These are phyloP conservation scores for Platycnemis pennipes DNA, from an alignment of 2,888 invertebrate genomes.

Conservation along the genomic window DNA sequence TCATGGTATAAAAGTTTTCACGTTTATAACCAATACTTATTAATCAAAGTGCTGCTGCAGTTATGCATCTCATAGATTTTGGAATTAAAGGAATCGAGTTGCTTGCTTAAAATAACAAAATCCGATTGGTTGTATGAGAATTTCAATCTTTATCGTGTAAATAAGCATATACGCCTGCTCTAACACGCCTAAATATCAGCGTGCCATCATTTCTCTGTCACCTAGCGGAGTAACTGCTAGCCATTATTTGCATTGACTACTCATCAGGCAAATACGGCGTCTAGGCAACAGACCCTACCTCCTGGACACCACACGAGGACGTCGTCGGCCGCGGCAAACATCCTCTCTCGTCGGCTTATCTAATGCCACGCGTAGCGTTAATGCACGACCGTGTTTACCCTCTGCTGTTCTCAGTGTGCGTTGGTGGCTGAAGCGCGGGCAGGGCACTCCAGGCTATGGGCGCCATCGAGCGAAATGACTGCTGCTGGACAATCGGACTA, in stretches of 20 bases:
- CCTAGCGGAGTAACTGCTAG: too few relatives aligned
- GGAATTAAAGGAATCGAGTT: too few relatives aligned
- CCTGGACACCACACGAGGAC: not conserved
- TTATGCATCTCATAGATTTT: too few relatives aligned
- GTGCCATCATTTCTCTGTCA: too few relatives aligned
- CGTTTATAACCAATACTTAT: too few relatives aligned
- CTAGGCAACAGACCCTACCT: not conserved
- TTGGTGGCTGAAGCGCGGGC: not conserved
- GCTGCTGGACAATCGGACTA: not conserved
- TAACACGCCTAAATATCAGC: too few relatives aligned
- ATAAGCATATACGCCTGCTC: too few relatives aligned
- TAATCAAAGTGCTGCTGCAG: too few relatives aligned
- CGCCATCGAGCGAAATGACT: not conserved
- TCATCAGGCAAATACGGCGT: not conserved
- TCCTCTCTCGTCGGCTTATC: not conserved
- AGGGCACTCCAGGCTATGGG: not conserved
- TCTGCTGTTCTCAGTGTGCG: not conserved
- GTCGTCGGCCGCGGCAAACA: not conserved
- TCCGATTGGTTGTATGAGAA: too few relatives aligned
- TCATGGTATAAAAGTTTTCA: too few relatives aligned
- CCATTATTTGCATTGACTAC: not conserved
- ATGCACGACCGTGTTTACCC: not conserved
- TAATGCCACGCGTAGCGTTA: not conserved
- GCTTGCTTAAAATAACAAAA: too few relatives aligned
- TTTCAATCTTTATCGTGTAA: too few relatives aligned